These are phyloP conservation scores for Haplochromis vanheusdeni DNA, from an alignment of 2,113 vertebrate genomes.

Conservation along the genomic window DNA sequence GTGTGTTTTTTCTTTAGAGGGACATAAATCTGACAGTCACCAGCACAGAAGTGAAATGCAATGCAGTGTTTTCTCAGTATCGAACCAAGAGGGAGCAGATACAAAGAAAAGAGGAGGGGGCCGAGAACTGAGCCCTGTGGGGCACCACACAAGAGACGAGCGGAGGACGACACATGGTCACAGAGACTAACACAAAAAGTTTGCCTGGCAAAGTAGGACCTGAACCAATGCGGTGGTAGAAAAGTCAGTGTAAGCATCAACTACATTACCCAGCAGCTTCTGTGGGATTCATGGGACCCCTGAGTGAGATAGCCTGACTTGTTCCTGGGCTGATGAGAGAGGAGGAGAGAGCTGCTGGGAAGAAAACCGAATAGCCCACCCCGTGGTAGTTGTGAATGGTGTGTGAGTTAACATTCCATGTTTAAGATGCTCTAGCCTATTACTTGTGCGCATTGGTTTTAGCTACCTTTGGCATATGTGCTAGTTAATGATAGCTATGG, in stretches of 20 bases:
- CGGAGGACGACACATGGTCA: rapidly evolving
- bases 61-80: neutral
- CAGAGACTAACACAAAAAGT: neutral
- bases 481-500: neutral
- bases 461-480: neutral
- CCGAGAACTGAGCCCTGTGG: neutral
- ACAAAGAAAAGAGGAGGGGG: neutral
- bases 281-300: neutral
- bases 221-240: neutral
- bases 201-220: neutral
- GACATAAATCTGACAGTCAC: rapidly evolving
- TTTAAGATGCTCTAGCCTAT: neutral
- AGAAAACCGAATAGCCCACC: neutral
- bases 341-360: neutral
- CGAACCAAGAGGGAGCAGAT: neutral
- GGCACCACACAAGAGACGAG: rapidly evolving
- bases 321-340: neutral
- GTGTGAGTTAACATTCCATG: neutral
- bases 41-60: neutral
- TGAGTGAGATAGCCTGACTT: rapidly evolving
- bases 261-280: neutral
- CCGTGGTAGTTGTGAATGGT: neutral
- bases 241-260: neutral
- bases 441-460: rapidly evolving
- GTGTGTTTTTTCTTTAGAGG: rapidly evolving